Evolutionary conservation across 2,113 vertebrate genomes (phyloP), one percentile per base, ranked within the genome.

Genomic region (Phycodurus eques): DNA sequence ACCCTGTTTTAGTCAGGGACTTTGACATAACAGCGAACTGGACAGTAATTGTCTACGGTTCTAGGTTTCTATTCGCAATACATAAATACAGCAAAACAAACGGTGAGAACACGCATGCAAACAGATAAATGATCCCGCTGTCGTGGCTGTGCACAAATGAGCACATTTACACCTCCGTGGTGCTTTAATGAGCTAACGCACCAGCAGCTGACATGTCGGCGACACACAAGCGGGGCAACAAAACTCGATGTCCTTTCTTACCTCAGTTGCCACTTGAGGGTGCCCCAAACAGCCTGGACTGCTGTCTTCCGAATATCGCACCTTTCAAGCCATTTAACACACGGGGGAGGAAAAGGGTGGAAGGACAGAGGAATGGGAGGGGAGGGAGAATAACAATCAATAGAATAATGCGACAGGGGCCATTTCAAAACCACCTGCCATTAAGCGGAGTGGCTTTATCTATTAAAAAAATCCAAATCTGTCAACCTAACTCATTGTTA

Each of bases 361-460:
- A n/a, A 46, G 71, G 51, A 39, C 42, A 64, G 35, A 42, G 72
- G 65, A 63, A 73, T 20, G 72, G 81, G 79, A 78, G 75, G 70
- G 77, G 63, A 76, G 68, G 65, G 79, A 83, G 83, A 87, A 87
- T 87, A 87, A 87, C 77, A 92, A 90, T 89, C 86, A 90, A 88
- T 89, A 82, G 76, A 90, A 89, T 85, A 92, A 91, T 92, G 90
- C 90, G 90, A 91, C 92, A 91, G 85, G 81, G 82, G 75, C 74
- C 74, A 72, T 60, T 70, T 81, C 72, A 64, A 61, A 72, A 68
- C 73, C 42, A 79, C 80, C 62, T 33, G 56, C 71, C 78, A 74
- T 78, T 80, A 76, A 71, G 72, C 71, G 75, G 67, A 51, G 63
- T n/a, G 8, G 49, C n/a, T 68, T 49, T 2, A 22, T 27, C 65